Conservation (phyloP, 1,140 invertebrate genomes). For the Camponotus pennsylvanicus region DNA sequence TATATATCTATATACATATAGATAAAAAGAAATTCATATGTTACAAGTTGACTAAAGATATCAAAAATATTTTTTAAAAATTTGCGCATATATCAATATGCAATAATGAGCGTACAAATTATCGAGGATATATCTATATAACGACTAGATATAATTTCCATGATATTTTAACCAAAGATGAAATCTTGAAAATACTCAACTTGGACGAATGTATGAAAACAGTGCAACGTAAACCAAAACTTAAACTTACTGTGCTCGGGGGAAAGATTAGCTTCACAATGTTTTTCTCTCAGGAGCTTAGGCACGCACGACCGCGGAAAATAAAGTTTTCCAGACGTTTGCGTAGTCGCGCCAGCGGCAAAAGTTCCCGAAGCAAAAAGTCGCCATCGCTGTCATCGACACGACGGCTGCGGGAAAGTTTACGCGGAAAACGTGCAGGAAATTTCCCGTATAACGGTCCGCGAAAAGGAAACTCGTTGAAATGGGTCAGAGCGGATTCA, state of each 20-base stretch:
- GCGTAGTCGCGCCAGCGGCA: slow-evolving; percentile 25
- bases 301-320: slow-evolving; percentile 50
- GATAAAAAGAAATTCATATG: no score
- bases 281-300: slow-evolving; percentile 22
- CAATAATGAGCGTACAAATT: no score
- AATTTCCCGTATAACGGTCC: slow-evolving; percentile 68
- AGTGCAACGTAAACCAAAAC: slow-evolving; percentile 20
- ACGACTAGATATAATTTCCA: neutral
- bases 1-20: no score
- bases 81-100: no score
- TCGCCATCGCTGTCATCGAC: neutral
- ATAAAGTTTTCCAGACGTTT: slow-evolving; percentile 58
- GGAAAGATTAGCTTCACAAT: slow-evolving; percentile 34
- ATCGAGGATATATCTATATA: neutral
- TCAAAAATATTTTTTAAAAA: no score
- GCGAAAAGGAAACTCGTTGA: slow-evolving; percentile 70
- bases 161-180: neutral
- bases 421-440: slow-evolving; percentile 65
- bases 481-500: slow-evolving; percentile 76
- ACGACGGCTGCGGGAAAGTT: slow-evolving; percentile 59
- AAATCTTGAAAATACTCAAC: neutral
- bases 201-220: neutral
- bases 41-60: no score
- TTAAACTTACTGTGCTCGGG: slow-evolving; percentile 16
- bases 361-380: slow-evolving; percentile 49